phyloP scores from a whole-genome alignment of 2,888 invertebrate genomes.

The Lasioglossum marginatum region DNA sequence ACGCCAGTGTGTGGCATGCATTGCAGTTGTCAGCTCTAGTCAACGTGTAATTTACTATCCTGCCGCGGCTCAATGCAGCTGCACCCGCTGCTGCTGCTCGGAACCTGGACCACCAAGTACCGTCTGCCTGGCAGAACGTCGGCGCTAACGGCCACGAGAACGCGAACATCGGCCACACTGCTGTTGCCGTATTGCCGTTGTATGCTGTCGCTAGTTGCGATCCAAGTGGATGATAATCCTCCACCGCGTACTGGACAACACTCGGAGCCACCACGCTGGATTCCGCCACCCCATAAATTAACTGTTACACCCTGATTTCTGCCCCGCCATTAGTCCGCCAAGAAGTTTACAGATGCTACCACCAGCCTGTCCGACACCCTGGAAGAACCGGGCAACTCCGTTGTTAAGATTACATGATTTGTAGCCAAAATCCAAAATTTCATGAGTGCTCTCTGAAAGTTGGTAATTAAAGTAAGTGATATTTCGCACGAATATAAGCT shows the following conservation, averaged over 20 bases:
- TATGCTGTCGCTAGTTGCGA: constrained; percentile 61
- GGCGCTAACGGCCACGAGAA: constrained; percentile 50
- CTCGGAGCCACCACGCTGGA: constrained; percentile 70
- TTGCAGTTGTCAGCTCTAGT: constrained; percentile 82
- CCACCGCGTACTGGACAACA: constrained; percentile 50
- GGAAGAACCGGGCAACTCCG: not conserved
- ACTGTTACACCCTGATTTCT: constrained; percentile 51
- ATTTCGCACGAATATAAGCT: not conserved
- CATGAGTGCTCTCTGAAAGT: not conserved
- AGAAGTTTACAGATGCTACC: constrained; percentile 16
- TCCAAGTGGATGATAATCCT: constrained; percentile 63
- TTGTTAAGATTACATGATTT: not conserved
- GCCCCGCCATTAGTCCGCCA: constrained; percentile 34
- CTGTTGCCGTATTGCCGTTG: constrained; percentile 57
- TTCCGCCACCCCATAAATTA: constrained; percentile 72
- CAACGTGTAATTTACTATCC: constrained; percentile 81
- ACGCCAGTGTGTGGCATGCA: constrained; percentile 72
- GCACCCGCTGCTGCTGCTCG: constrained; percentile 68
- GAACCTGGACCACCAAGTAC: constrained; percentile 54
- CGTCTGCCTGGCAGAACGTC: constrained; percentile 56
- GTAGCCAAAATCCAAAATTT: not conserved
- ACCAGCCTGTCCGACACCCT: too few species aligned
- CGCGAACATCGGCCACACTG: constrained; percentile 54
- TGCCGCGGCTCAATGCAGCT: constrained; percentile 71
- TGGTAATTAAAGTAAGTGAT: too few species aligned